These are phyloP conservation scores for Cryptotermes secundus DNA, from an alignment of 1,140 invertebrate species.

Conservation along the genomic window DNA sequence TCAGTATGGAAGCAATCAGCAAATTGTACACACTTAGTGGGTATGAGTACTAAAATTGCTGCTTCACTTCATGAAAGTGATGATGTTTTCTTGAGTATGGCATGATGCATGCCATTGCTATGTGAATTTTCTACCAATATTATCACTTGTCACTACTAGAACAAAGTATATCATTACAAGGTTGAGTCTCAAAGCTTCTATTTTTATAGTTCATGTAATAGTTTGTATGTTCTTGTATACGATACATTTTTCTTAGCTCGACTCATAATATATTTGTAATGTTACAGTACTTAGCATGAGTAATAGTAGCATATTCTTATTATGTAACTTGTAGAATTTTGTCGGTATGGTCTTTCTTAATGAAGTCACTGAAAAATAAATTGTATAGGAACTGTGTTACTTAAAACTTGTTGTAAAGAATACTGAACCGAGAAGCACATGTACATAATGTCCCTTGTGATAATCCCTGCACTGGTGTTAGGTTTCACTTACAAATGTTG, in stretches of 20 bases:
- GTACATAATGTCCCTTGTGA: neutral
- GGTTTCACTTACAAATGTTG: neutral
- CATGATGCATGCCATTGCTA: neutral
- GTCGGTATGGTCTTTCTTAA: too few relatives aligned
- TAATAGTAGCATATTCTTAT: neutral
- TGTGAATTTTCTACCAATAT: neutral
- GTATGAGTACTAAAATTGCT: neutral
- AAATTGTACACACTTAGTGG: neutral
- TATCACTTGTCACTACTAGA: neutral
- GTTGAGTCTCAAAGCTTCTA: neutral
- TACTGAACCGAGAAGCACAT: neutral
- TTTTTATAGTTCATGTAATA: neutral
- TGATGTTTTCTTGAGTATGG: neutral
- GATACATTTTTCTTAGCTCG: neutral
- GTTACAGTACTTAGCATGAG: neutral
- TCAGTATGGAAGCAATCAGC: neutral
- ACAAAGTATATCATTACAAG: constrained; percentile 6
- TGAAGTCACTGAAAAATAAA: too few relatives aligned
- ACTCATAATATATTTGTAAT: neutral
- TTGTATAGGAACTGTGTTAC: neutral
- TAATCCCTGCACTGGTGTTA: neutral
- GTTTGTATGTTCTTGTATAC: neutral
- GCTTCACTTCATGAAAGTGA: neutral
- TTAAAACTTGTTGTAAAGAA: neutral
- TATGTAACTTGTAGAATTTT: too few relatives aligned